Evolutionary conservation across 2,797 vertebrate genomes (phyloP), one percentile per base, ranked within the genome.

Genomic region (Cynopterus sphinx): DNA sequence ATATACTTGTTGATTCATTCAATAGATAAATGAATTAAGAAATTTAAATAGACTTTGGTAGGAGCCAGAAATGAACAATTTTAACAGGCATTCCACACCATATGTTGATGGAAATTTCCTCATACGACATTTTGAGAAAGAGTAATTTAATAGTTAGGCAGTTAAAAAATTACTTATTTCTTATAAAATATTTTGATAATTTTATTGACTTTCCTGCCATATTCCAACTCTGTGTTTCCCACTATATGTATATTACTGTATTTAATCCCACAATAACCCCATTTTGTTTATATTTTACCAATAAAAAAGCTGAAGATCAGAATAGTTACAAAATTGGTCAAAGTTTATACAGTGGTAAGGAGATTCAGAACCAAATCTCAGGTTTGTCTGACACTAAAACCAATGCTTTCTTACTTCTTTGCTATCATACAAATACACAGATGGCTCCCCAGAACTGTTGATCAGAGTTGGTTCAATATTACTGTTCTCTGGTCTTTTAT

Each of bases 181-280:
- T 74, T 75, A 59, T 78, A 41, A 94, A 81, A 22, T 78, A 79
- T 79, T 94, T 89, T 94, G 39, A 81, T 65, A 53, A 39, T 92
- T 86, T 83, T 86, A 53, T 78, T 86, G 17, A 41, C 26, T 89
- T 73, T 2, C 3, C 19, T 85, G 49, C 22, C 41, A 73, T 43
- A 65, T 71, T 5, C 33, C 43, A 89, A 16, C 53, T 90, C 46
- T 87, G 31, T 36, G n/a, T 12, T 75, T 91, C 39, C 11, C 24
- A 67, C 21, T 87, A 2, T 65, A 39, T 84, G 19, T 70, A 9
- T 90, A 74, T 59, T 77, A 68, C 17, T 33, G 83, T 24, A 75
- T 65, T 70, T 68, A 86, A 57, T 61, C 24, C 87, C 65, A 90
- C 0, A 65, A 12, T 16, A 86, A 36, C 4, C 28, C n/a, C 85